Conservation (phyloP, 2,888 invertebrate genomes). For the Andrena bucephala region DNA sequence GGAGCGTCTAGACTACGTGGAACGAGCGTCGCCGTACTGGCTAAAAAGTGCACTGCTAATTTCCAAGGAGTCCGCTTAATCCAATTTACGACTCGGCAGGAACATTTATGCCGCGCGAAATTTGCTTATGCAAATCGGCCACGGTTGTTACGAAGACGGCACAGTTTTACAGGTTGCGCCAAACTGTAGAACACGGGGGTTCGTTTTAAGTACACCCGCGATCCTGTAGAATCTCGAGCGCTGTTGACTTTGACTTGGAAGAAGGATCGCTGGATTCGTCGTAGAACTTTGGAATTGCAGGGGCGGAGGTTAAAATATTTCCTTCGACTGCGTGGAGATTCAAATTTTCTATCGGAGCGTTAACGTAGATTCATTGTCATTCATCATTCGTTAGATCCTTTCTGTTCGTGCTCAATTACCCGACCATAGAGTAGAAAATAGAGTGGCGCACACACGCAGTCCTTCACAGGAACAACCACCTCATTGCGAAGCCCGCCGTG, state of each 20-base stretch:
- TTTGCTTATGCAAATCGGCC: slow-evolving; percentile 55
- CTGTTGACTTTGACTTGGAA: not conserved
- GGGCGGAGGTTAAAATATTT: not conserved
- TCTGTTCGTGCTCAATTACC: not conserved
- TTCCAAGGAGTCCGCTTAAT: slow-evolving; percentile 37
- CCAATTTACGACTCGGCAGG: slow-evolving; percentile 48
- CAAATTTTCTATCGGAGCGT: too few relatives aligned
- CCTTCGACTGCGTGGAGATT: not conserved
- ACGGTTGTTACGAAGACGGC: slow-evolving; percentile 30
- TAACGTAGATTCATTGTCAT: too few relatives aligned
- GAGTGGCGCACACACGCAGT: not conserved
- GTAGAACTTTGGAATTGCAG: not conserved
- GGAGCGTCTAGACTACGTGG: slow-evolving; percentile 9
- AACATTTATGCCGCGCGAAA: slow-evolving; percentile 54
- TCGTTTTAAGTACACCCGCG: not conserved
- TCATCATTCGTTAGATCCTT: not conserved
- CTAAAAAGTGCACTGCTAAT: slow-evolving; percentile 42
- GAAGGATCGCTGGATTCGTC: not conserved
- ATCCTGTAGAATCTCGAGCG: not conserved
- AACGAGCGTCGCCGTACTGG: slow-evolving; percentile 1
- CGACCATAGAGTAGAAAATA: not conserved
- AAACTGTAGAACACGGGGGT: not conserved
- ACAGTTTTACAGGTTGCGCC: slow-evolving; percentile 22
- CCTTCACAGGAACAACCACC: not conserved
- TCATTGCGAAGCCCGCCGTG: not conserved